A percentile compares a stretch with the other conserved stretches of the same genome.
Evolutionary conservation across 2,797 vertebrate species (phyloP).

Genomic region (Petrocephalus sullivani): DNA sequence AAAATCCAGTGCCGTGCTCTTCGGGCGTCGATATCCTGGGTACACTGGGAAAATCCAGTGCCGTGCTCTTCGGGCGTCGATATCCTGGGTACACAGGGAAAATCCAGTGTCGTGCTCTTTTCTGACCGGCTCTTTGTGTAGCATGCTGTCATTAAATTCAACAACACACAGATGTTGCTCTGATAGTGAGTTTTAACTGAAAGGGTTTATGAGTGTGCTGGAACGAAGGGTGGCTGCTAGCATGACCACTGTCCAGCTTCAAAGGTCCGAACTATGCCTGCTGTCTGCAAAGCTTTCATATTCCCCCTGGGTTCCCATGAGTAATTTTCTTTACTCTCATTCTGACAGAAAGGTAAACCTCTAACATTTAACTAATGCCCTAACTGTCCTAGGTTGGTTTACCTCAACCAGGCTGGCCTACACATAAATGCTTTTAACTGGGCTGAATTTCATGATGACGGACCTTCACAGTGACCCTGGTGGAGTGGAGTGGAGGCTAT

Average conservation of each 20-base stretch:
- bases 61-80: no score
- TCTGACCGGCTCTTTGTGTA: neutral
- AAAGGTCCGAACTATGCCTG: neutral
- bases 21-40: no score
- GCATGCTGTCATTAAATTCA: neutral
- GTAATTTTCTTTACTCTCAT: neutral
- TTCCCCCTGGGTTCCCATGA: neutral
- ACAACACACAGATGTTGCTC: neutral
- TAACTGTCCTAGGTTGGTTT: neutral
- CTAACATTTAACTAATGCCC: slow-evolving; percentile 1
- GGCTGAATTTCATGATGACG: neutral
- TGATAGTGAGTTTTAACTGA: neutral
- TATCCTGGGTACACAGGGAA: no score
- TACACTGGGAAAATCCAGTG: no score
- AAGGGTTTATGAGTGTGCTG: neutral
- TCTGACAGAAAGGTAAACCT: neutral
- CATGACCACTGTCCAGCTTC: neutral
- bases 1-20: no score
- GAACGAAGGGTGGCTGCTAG: neutral
- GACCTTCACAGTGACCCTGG: neutral
- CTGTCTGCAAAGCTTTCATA: neutral
- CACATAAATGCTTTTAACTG: neutral
- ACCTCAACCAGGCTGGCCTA: neutral
- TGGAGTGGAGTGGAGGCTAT: neutral
- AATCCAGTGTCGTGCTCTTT: neutral